phyloP scores from a whole-genome alignment of 2,797 vertebrate species.

The Nothura maculosa region DNA sequence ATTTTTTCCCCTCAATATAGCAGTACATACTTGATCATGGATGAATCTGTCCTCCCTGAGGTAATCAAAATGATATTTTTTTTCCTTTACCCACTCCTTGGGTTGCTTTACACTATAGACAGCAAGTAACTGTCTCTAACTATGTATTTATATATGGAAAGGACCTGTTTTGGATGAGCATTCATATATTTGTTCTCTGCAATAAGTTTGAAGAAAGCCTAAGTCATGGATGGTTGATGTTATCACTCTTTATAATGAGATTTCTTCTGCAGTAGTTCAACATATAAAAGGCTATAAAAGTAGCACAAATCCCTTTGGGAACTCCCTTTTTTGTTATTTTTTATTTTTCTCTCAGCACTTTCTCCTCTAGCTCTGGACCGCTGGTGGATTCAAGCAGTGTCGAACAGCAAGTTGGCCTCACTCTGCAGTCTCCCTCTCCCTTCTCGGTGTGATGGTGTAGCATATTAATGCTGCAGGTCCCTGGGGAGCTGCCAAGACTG shows the following conservation, averaged over 20 bases:
- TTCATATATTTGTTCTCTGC: background rate
- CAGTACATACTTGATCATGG: fast-evolving
- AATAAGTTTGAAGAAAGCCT: background rate
- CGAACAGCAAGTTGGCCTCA: conserved; percentile 18
- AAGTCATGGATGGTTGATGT: background rate
- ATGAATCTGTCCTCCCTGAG: background rate
- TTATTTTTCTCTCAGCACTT: background rate
- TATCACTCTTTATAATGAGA: background rate
- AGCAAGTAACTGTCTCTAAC: background rate
- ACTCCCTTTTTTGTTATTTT: background rate
- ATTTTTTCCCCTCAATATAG: background rate
- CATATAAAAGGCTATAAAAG: background rate
- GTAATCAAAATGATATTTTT: background rate
- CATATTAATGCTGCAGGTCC: conserved; percentile 50
- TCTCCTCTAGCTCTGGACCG: background rate
- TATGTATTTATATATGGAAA: fast-evolving
- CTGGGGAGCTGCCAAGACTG: conserved; percentile 60
- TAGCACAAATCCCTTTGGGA: background rate
- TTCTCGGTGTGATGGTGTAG: fast-evolving
- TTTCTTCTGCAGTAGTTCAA: background rate
- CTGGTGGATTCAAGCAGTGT: background rate
- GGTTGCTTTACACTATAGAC: background rate
- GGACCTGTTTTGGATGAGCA: background rate
- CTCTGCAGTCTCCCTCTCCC: conserved; percentile 39
- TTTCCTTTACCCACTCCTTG: background rate